Evolutionary conservation across 2,797 vertebrate species (phyloP), one percentile per base, ranked within the genome.

Genomic region (Epinephelus coioides): DNA sequence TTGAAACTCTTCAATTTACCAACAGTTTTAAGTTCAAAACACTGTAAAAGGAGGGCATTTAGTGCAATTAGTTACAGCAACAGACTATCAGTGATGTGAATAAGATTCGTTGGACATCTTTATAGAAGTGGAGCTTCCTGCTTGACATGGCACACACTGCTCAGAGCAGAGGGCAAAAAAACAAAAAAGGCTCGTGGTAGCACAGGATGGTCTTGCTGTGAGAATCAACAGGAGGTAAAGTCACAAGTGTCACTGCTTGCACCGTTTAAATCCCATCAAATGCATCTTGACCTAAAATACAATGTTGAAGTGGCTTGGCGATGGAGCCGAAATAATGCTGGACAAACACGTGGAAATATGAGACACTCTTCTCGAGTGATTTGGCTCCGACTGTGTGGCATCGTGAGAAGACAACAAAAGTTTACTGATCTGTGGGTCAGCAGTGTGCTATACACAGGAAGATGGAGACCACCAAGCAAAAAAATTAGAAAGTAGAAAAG

Each of bases 11-110:
- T 94, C 90, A 92, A 88, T 90, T 92, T 79, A 93, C 89, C 89
- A 88, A 92, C 86, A 71, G 83, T 77, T 93, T 81, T 83, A 15
- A 47, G 66, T 84, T 82, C 70, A 61, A 81, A 94, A 95, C 92
- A 94, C 93, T 89, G 92, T 85, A 80, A 88, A 57, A 85, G 81
- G 86, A 94, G 89, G 89, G 86, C 79, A 68, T 92, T 94, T 95
- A 96, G 95, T 96, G 95, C 95, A 95, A 95, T 91, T 93, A 92
- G 87, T 84, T 92, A 92, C 82, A 89, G 91, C 88, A 88, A 94
- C 74, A 93, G 86, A 91, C 86, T 76, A 87, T 89, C 85, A 87
- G 83, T 81, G 78, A 85, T 76, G 88, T 83, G 82, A 82, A 82
- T 61, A 71, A 61, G 78, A 79, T 44, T 84, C 30, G 73, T 56